A percentile compares a stretch with the other conserved stretches of the same genome.
These are phyloP conservation scores for Babylonia areolata DNA, from an alignment of 1,140 invertebrate species.

Conservation along the genomic window DNA sequence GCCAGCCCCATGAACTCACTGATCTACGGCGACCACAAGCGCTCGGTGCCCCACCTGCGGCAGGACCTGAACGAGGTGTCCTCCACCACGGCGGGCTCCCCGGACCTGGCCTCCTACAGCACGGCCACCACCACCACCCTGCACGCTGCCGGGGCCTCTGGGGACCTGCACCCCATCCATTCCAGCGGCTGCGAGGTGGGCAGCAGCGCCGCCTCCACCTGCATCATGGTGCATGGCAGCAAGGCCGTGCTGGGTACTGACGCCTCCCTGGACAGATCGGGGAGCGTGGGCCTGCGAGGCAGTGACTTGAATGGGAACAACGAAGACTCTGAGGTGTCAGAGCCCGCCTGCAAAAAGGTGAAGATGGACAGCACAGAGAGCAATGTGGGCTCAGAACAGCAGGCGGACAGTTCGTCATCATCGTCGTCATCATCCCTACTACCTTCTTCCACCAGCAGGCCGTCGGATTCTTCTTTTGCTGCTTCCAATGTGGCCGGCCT, in stretches of 20 bases:
- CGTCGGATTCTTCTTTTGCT: not conserved
- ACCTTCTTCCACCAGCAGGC: not conserved
- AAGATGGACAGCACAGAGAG: not conserved
- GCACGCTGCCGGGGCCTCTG: not conserved
- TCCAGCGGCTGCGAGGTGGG: not conserved
- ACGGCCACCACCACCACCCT: not conserved
- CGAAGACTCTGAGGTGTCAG: not conserved
- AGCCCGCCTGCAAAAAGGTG: slow-evolving; percentile 3
- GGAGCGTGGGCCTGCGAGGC: not conserved
- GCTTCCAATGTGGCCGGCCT: not conserved
- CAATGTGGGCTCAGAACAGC: not conserved
- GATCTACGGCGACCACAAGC: slow-evolving; percentile 82
- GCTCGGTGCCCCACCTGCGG: slow-evolving; percentile 69
- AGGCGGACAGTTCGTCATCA: not conserved
- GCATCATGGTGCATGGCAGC: not conserved
- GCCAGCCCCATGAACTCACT: slow-evolving; percentile 78
- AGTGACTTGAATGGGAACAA: slow-evolving; percentile 39
- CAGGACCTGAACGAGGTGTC: slow-evolving; percentile 42
- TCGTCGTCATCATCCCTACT: not conserved
- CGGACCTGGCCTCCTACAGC: not conserved
- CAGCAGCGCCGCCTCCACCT: slow-evolving; percentile 17
- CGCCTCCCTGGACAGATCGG: not conserved
- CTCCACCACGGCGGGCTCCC: slow-evolving; percentile 7
- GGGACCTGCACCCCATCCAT: not conserved
- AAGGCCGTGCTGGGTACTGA: not conserved